Conservation (phyloP, 2,888 invertebrate genomes). For the Tachina fera region DNA sequence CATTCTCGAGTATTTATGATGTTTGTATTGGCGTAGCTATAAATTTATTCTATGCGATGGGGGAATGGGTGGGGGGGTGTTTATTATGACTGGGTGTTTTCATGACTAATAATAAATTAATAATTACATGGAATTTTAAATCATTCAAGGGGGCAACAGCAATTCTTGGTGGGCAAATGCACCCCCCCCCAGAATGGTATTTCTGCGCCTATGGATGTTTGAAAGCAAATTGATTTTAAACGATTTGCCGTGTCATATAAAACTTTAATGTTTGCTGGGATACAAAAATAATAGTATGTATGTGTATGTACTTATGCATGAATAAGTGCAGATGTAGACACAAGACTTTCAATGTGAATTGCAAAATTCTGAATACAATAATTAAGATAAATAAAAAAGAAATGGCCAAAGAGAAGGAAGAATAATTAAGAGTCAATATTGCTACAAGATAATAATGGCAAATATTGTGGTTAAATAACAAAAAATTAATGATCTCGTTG, state of each 20-base stretch:
- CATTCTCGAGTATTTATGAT: too few species aligned
- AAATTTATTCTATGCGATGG: too few species aligned
- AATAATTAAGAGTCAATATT: constrained; percentile 49
- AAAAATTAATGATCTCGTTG: background rate
- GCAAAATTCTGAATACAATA: constrained; percentile 23
- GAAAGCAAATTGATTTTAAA: too few species aligned
- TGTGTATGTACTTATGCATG: background rate
- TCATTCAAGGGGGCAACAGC: too few species aligned
- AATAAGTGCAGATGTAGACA: background rate
- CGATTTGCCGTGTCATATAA: background rate
- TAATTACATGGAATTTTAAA: too few species aligned
- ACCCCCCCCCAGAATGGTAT: too few species aligned
- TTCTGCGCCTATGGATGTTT: too few species aligned
- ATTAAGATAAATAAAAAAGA: constrained; percentile 20
- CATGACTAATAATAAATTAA: too few species aligned
- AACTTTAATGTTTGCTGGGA: background rate
- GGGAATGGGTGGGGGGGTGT: too few species aligned
- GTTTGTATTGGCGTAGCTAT: too few species aligned
- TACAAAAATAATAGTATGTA: background rate
- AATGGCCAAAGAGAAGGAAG: background rate
- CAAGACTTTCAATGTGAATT: background rate
- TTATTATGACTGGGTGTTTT: too few species aligned
- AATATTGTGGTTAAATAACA: background rate
- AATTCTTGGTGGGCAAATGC: too few species aligned
- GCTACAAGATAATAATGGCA: constrained; percentile 19